Evolutionary conservation across 2,113 vertebrate genomes (phyloP), one percentile per base, ranked within the genome.

Genomic region (Gnathonemus echidnorhynchus): DNA sequence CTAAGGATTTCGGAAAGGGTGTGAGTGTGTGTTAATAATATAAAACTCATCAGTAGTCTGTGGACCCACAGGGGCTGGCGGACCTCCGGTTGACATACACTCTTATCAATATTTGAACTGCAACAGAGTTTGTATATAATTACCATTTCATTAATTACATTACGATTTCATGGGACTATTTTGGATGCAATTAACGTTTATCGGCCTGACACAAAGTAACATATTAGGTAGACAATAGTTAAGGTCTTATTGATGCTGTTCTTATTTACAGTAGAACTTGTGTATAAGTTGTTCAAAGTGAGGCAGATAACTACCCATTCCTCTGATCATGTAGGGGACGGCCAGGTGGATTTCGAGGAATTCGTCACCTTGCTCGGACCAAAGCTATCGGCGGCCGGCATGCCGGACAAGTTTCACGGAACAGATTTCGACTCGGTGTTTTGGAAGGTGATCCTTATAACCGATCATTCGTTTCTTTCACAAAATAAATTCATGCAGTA

Each of bases 281-380:
- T 85, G 83, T n/a, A 85, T 48, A 46, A 10, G 3, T 24, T 85
- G 21, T 85, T n/a, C 1, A 85, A 48, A 27, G 1, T 85, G 42
- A 15, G 42, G 21, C 17, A 85, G 19, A 48, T 45, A 45, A 85
- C 24, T 11, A 24, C 24, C 19, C 7, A 45, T 17, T 66, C 10
- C 21, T 88, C 10, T 24, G 11, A 1, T 53, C 89, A 86, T 83
- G 9, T 94, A 99, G 98, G 98, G 0, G 98, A 99, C 0, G 98
- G 98, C 42, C 98, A 99, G 94, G 98, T 99, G 94, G 98, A 99
- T 94, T 99, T 99, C 2, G 98, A 99, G 92, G 98, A 99, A 94
- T 99, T 99, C 62, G 98, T 99, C 92, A 99, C 98, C 1, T 95
- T 99, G 48, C 94, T 99, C 91, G 98, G 98, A 50, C 98, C 98